Percentiles rank a stretch among this genome's conserved stretches.
Conservation (phyloP, 2,797 vertebrate genomes). For the Rhabdophis nuchalis region DNA sequence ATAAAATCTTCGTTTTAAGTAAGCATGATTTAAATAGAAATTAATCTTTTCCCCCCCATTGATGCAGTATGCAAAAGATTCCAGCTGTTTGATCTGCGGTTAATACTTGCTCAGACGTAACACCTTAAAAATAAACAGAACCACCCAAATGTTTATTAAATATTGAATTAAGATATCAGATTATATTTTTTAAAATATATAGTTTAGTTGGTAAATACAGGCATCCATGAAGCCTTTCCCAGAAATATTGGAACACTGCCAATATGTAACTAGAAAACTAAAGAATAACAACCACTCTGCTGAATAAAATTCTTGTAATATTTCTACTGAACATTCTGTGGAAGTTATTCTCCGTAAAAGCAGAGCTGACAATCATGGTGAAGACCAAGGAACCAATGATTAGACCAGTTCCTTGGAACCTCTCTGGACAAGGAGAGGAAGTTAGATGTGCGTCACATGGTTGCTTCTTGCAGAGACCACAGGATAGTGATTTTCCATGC, state of each 20-base stretch:
- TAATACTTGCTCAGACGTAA: slow-evolving; percentile 2
- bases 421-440: background rate
- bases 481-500: background rate
- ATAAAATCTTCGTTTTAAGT: background rate
- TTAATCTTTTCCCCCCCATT: background rate
- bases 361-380: background rate
- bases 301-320: background rate
- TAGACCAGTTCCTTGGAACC: background rate
- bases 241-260: background rate
- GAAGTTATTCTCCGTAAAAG: background rate
- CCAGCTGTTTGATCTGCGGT: slow-evolving; percentile 11
- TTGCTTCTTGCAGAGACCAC: background rate
- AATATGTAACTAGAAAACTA: background rate
- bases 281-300: background rate
- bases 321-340: background rate
- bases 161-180: background rate
- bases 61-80: background rate
- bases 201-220: background rate
- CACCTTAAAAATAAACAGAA: slow-evolving; percentile 18
- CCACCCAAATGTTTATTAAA: background rate
- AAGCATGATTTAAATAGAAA: slow-evolving; percentile 28
- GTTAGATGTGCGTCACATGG: background rate
- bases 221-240: background rate
- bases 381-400: background rate
- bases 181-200: background rate